Evolutionary conservation across 2,113 vertebrate genomes (phyloP).

Genomic region (Bufo gargarizans): DNA sequence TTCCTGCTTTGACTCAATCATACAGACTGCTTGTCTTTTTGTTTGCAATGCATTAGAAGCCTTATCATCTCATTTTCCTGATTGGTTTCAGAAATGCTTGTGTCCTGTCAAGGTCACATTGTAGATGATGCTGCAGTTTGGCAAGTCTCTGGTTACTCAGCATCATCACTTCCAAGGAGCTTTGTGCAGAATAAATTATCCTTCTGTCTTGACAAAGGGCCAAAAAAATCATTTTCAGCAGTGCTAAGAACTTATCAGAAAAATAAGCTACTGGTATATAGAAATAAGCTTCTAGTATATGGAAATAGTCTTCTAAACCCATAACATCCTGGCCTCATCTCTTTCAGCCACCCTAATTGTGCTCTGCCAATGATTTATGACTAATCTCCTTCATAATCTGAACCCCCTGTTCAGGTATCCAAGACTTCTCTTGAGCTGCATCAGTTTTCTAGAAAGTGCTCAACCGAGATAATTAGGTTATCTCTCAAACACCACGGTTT

Average conservation of each 20-base stretch:
- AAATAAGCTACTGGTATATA: not conserved
- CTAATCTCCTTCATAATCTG: no score
- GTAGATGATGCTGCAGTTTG: constrained; percentile 23
- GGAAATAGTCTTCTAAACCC: not conserved
- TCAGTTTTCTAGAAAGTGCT: no score
- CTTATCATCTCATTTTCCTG: constrained; percentile 39
- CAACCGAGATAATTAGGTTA: no score
- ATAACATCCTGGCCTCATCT: not conserved
- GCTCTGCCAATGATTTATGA: no score
- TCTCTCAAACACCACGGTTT: no score
- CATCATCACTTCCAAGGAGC: not conserved
- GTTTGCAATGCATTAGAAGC: constrained; percentile 53
- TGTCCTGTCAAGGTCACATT: constrained; percentile 58
- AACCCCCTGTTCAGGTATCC: no score
- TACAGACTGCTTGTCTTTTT: constrained; percentile 20
- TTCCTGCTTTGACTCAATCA: not conserved
- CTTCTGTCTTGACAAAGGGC: constrained; percentile 23
- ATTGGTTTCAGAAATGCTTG: constrained; percentile 32
- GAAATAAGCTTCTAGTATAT: not conserved
- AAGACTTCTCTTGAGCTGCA: no score
- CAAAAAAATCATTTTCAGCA: constrained; percentile 12
- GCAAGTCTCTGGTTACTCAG: constrained; percentile 37
- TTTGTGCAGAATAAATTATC: constrained; percentile 40
- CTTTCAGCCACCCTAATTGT: no score
- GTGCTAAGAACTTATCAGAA: not conserved